phyloP scores from a whole-genome alignment of 1,140 invertebrate species.

The Aphaenogaster ashmeadi region DNA sequence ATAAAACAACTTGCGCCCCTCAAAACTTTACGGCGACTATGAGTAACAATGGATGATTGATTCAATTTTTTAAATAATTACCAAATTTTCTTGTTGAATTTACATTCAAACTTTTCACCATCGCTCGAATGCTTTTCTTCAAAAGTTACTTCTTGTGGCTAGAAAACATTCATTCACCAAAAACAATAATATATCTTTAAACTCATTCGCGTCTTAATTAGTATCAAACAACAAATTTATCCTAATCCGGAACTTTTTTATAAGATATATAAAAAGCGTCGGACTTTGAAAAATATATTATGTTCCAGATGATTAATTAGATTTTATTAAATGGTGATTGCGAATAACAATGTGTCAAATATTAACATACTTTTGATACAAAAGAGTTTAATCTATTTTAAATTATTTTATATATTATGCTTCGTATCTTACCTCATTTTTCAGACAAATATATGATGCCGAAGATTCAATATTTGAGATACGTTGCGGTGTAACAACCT shows the following conservation, averaged over 20 bases:
- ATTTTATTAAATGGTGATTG: background rate
- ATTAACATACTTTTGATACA: background rate
- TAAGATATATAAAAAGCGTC: background rate
- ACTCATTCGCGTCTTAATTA: background rate
- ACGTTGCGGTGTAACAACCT: background rate
- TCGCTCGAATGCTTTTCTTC: constrained; percentile 67
- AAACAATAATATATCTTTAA: constrained; percentile 7
- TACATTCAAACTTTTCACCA: constrained; percentile 60
- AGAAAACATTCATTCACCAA: constrained; percentile 26
- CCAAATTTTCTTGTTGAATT: constrained; percentile 78
- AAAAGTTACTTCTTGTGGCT: constrained; percentile 77
- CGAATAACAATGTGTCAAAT: background rate
- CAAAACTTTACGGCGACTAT: constrained; percentile 34
- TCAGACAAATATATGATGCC: constrained; percentile 21
- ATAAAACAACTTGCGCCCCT: constrained; percentile 15
- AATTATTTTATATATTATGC: background rate
- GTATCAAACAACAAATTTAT: background rate
- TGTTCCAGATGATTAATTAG: background rate
- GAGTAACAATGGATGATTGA: constrained; percentile 67
- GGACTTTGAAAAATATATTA: constrained; percentile 4
- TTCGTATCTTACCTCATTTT: constrained; percentile 74
- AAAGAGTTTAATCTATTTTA: background rate
- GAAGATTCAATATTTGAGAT: constrained; percentile 48
- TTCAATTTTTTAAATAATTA: constrained; percentile 80
- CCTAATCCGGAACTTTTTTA: background rate